Base-by-base conservation (phyloP, 2,113 vertebrate species). In the Albula glossodonta region DNA sequence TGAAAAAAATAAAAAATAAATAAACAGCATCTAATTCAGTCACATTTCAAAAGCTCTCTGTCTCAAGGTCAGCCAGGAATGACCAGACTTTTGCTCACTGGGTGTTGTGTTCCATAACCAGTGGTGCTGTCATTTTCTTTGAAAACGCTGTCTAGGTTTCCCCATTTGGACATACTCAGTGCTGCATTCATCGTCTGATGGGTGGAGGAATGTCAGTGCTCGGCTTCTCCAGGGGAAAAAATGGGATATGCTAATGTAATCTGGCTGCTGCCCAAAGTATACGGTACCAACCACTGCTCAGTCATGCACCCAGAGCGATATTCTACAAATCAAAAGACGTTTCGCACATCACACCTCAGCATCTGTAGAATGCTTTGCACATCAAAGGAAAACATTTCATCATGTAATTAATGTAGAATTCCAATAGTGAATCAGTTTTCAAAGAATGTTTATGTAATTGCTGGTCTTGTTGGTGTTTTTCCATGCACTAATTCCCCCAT, bases 361-460 rank as follows among this genome's bases (percentile, higher is more conserved):
- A 85, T 85, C 74, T 85, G 84, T 41, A 56, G 41, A 80, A 41
- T 51, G 31, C 31, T 51, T 52, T 9, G 49, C 74, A 78, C 19
- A 48, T 79, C 74, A 53, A 85, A 57, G 41, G 41, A 13, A 41
- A 19, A 17, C 13, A 50, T 66, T 5, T 41, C 57, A 51, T 17
- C 52, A 51, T 80, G 50, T 60, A 78, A 85, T 79, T 60, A 60
- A 74, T 79, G 22, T 8, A 53, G 25, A 57, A 85, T 51, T 79
- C 52, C 31, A 63, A 49, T 6, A 22, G 74, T 49, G 4, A 22
- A 22, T 56, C 41, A 80, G 78, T n/a, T 50, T 50, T 85, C 4
- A 17, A 48, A 56, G 31, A 84, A 77, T 84, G 80, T 85, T 84
- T 79, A 85, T 60, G 17, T 41, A 60, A 74, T 74, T 31, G 60